Percentiles rank a stretch among this genome's conserved stretches.
phyloP scores from a whole-genome alignment of 2,797 vertebrate genomes.

The Pseudotriccus pelzelni region DNA sequence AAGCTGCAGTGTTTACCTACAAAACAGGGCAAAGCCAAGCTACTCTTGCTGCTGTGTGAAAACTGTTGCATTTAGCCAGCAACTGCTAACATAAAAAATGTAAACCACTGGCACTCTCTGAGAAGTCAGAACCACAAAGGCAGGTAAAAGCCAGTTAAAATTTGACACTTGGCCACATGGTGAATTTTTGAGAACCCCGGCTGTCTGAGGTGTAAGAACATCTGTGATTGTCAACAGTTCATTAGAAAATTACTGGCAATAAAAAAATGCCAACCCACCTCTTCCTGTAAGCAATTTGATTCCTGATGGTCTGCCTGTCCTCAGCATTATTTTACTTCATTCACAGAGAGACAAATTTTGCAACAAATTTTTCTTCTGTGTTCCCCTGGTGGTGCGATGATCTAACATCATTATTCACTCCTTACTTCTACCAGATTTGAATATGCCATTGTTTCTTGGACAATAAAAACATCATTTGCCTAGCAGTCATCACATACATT shows the following conservation, averaged over 20 bases:
- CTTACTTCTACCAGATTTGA: slow-evolving; percentile 44
- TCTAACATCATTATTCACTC: slow-evolving; percentile 56
- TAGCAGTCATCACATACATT: slow-evolving; percentile 56
- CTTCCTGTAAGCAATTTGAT: background rate
- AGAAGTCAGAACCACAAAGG: background rate
- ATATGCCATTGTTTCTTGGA: slow-evolving; percentile 62
- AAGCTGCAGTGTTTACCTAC: background rate
- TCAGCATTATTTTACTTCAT: background rate
- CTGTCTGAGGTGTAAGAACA: slow-evolving; percentile 57
- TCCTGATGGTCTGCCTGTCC: slow-evolving; percentile 16
- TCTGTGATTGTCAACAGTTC: slow-evolving; percentile 65
- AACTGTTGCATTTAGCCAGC: background rate
- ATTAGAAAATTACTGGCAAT: slow-evolving; percentile 60
- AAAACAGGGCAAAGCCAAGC: background rate
- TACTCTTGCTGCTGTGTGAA: background rate
- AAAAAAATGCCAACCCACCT: slow-evolving; percentile 31
- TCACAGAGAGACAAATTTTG: background rate
- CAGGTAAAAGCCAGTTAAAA: slow-evolving; percentile 39
- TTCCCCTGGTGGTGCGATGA: background rate
- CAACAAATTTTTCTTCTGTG: slow-evolving; percentile 14
- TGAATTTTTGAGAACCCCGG: slow-evolving; percentile 41
- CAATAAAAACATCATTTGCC: slow-evolving; percentile 52
- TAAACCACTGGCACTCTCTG: background rate
- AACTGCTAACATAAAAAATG: background rate
- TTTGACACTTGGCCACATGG: slow-evolving; percentile 23